phyloP scores from a whole-genome alignment of 2,797 vertebrate species.

The Muscicapa comitata region DNA sequence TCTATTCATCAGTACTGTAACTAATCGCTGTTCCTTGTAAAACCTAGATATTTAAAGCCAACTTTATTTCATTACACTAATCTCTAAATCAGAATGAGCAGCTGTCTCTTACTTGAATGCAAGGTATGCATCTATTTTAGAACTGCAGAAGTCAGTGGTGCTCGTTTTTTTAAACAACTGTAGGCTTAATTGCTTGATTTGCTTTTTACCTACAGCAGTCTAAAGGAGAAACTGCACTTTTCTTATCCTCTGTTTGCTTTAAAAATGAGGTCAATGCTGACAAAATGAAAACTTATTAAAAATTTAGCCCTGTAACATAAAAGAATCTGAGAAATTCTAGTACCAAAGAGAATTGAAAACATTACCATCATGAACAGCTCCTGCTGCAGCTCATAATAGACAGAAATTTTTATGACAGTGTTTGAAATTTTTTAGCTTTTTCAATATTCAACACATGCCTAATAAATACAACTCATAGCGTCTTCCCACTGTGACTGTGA shows the following conservation, averaged over 20 bases:
- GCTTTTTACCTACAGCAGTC: slow-evolving; percentile 12
- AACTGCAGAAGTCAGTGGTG: slow-evolving; percentile 62
- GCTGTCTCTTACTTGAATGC: slow-evolving; percentile 70
- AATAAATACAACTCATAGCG: background rate
- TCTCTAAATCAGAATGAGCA: slow-evolving; percentile 75
- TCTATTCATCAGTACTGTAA: slow-evolving; percentile 61
- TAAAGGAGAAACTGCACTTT: slow-evolving; percentile 40
- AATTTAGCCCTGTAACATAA: background rate
- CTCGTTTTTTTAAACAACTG: slow-evolving; percentile 67
- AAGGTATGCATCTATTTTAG: slow-evolving; percentile 75
- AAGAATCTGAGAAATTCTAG: background rate
- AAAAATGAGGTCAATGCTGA: background rate
- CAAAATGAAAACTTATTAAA: slow-evolving; percentile 10
- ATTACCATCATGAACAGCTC: background rate
- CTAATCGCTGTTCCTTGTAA: slow-evolving; percentile 56
- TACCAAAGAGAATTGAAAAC: background rate
- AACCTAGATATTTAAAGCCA: slow-evolving; percentile 64
- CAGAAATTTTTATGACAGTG: background rate
- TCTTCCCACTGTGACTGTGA: background rate
- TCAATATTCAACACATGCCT: background rate
- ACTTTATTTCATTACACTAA: slow-evolving; percentile 78
- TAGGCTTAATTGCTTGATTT: slow-evolving; percentile 62
- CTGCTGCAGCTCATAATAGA: background rate
- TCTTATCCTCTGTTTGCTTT: slow-evolving; percentile 4
- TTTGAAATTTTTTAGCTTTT: background rate